Evolutionary conservation across 92 coral and sea anemone genomes (phyloP).

Genomic region (Palythoa grandiflora): DNA sequence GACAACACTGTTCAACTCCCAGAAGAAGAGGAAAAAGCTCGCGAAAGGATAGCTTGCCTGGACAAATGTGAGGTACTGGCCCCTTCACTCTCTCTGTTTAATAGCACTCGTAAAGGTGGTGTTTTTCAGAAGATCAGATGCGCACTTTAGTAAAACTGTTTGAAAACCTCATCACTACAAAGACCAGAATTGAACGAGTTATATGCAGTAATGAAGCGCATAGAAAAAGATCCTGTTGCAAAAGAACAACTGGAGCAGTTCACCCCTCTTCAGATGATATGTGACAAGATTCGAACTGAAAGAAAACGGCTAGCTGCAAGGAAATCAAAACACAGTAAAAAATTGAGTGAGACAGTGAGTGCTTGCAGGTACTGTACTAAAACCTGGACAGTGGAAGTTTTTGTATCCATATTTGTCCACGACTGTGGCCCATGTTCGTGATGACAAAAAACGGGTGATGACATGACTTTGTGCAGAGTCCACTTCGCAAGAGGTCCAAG

Average conservation of each 20-base stretch:
- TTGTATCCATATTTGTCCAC: too few relatives aligned
- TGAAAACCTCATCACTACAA: constrained; percentile 5
- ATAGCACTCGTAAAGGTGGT: neutral
- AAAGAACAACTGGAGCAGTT: constrained; percentile 12
- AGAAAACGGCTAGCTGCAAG: neutral
- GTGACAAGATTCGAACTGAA: constrained; percentile 14
- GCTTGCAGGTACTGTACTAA: too few relatives aligned
- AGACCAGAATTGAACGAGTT: constrained; percentile 6
- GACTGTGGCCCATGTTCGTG: too few relatives aligned
- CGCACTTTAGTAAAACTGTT: constrained; percentile 3
- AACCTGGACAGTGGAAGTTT: too few relatives aligned
- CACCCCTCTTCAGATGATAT: constrained; percentile 6
- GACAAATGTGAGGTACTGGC: neutral
- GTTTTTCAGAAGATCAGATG: constrained; percentile 18
- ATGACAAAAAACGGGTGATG: too few relatives aligned
- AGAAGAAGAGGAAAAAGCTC: constrained; percentile 2
- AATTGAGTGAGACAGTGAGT: neutral
- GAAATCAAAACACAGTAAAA: neutral
- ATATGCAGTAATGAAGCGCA: neutral
- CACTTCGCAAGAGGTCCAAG: too few relatives aligned
- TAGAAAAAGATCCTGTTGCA: constrained; percentile 1
- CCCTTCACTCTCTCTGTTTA: constrained; percentile 9
- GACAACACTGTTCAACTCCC: constrained; percentile 2
- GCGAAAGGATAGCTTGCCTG: constrained; percentile 7
- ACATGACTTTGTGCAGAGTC: too few relatives aligned